Evolutionary conservation across 2,888 invertebrate genomes (phyloP).

Genomic region (Eupithecia inturbata): DNA sequence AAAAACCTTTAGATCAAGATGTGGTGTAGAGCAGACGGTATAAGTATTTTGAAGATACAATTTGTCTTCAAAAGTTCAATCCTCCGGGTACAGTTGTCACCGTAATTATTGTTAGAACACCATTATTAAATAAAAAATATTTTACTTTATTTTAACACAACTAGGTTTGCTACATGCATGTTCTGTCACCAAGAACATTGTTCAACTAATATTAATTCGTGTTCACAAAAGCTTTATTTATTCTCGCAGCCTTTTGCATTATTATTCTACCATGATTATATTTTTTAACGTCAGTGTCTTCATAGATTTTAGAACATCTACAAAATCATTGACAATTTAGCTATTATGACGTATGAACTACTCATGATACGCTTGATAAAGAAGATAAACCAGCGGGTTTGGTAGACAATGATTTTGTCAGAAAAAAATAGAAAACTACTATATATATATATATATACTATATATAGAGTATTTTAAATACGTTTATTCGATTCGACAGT

Average conservation of each 20-base stretch:
- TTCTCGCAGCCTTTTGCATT: conserved; percentile 5
- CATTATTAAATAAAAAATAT: neutral
- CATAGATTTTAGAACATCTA: neutral
- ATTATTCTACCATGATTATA: neutral
- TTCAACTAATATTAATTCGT: neutral
- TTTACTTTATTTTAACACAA: conserved; percentile 3
- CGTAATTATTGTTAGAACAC: neutral
- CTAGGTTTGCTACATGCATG: conserved; percentile 17
- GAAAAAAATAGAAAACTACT: neutral
- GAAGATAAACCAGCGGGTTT: neutral
- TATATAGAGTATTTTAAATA: no score
- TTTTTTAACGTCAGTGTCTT: conserved; percentile 6
- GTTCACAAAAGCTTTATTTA: conserved; percentile 9
- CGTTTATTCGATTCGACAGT: neutral
- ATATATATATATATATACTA: no score
- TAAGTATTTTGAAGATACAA: neutral
- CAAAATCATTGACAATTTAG: conserved; percentile 14
- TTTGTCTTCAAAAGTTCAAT: conserved; percentile 3
- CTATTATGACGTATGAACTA: conserved; percentile 1
- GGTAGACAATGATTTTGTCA: neutral
- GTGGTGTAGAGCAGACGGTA: conserved; percentile 51
- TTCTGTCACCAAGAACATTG: conserved; percentile 21
- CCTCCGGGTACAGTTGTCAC: neutral
- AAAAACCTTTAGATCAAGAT: conserved; percentile 52
- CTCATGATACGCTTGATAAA: neutral